A percentile compares a stretch with the other conserved stretches of the same genome.
Conservation (phyloP, 1,140 invertebrate genomes). For the Drusus annulatus region DNA sequence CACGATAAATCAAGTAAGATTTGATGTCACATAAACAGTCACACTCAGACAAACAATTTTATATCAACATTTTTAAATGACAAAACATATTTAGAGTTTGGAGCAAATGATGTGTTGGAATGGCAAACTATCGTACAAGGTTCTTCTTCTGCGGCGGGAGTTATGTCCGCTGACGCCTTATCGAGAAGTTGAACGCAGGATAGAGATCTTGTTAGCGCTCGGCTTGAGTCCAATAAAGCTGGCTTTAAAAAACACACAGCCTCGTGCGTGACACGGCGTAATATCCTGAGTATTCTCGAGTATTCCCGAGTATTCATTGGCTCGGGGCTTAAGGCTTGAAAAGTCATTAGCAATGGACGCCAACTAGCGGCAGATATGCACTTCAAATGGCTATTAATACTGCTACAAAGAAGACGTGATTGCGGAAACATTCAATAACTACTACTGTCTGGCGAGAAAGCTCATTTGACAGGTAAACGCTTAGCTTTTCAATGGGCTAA, state of each 20-base stretch:
- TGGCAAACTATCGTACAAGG: not conserved
- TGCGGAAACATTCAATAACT: conserved; percentile 10
- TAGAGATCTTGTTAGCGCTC: conserved; percentile 45
- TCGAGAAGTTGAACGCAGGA: conserved; percentile 28
- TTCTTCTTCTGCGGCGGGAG: not conserved
- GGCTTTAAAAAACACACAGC: conserved; percentile 20
- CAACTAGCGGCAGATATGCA: conserved; percentile 26
- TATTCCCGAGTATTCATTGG: too few relatives aligned
- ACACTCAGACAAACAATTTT: too few relatives aligned
- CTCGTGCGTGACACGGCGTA: conserved; percentile 1
- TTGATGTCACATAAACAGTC: too few relatives aligned
- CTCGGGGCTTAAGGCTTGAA: conserved; percentile 7
- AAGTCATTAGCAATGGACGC: conserved; percentile 30
- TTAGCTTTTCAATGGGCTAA: not conserved
- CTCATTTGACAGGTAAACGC: conserved; percentile 11
- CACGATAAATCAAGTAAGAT: too few relatives aligned
- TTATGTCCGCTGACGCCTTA: conserved; percentile 32
- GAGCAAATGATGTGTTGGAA: conserved; percentile 4
- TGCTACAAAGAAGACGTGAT: conserved; percentile 10
- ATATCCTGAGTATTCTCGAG: not conserved
- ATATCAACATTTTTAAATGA: not conserved
- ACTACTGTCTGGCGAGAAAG: not conserved
- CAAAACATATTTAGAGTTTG: conserved; percentile 1
- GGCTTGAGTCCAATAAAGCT: conserved; percentile 22
- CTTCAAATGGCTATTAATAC: conserved; percentile 12